Conservation (phyloP, 1,140 invertebrate genomes). For the Calephelis virginiensis region DNA sequence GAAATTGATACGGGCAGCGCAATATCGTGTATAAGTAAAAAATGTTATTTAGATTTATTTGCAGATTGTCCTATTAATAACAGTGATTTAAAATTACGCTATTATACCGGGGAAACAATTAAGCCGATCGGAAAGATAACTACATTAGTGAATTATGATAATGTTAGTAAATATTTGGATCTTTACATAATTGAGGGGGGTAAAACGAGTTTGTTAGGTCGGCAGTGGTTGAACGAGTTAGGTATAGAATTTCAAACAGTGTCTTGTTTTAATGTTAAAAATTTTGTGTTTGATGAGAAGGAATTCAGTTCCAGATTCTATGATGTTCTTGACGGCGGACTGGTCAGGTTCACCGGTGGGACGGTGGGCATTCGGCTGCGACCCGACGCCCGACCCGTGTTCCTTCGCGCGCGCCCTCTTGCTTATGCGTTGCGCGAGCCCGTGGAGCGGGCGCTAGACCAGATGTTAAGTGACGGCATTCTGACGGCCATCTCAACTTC, state of each 20-base stretch:
- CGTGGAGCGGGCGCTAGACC: slow-evolving; percentile 22
- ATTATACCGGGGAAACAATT: slow-evolving; percentile 38
- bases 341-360: slow-evolving; percentile 26
- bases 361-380: slow-evolving; percentile 27
- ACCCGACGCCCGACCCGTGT: slow-evolving; percentile 31
- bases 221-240: slow-evolving; percentile 31
- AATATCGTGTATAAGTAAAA: slow-evolving; percentile 14
- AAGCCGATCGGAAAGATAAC: slow-evolving; percentile 31
- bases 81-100: slow-evolving; percentile 28
- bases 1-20: too few species aligned
- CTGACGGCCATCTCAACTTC: slow-evolving; percentile 29
- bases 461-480: slow-evolving; percentile 32
- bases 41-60: slow-evolving; percentile 27
- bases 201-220: slow-evolving; percentile 18
- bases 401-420: slow-evolving; percentile 25
- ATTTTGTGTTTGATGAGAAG: slow-evolving; percentile 21
- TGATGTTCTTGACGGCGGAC: slow-evolving; percentile 36
- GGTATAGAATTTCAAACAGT: slow-evolving; percentile 20
- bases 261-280: background rate
- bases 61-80: slow-evolving; percentile 15
- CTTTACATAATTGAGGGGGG: slow-evolving; percentile 34
- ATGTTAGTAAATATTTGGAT: slow-evolving; percentile 30
- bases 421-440: background rate
- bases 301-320: slow-evolving; percentile 42
- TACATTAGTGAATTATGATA: slow-evolving; percentile 23